These are phyloP conservation scores for Trachurus trachurus DNA, from an alignment of 2,797 vertebrate genomes.

Conservation along the genomic window DNA sequence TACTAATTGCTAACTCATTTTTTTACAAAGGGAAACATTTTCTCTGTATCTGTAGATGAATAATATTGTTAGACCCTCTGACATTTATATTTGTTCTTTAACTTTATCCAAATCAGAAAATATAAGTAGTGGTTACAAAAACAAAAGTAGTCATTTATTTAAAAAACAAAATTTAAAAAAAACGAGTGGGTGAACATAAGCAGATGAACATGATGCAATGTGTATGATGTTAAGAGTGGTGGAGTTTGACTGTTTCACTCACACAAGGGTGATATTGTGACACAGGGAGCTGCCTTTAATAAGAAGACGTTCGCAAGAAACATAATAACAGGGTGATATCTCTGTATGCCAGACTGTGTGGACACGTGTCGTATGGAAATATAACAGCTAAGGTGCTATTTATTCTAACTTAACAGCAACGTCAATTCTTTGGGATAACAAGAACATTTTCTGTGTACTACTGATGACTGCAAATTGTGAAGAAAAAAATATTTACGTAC, in stretches of 20 bases:
- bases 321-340: slow-evolving; percentile 9
- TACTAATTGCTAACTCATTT: slow-evolving; percentile 21
- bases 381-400: slow-evolving; percentile 31
- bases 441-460: slow-evolving; percentile 52
- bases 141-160: slow-evolving; percentile 1
- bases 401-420: slow-evolving; percentile 18
- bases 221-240: not conserved
- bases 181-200: not conserved
- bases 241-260: slow-evolving; percentile 9
- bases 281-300: slow-evolving; percentile 23
- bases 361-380: slow-evolving; percentile 9
- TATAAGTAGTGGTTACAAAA: slow-evolving; percentile 12
- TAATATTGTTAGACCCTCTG: not conserved
- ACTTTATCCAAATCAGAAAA: slow-evolving; percentile 17
- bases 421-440: slow-evolving; percentile 23
- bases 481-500: slow-evolving; percentile 26
- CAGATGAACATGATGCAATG: not conserved
- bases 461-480: slow-evolving; percentile 64
- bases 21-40: slow-evolving; percentile 53
- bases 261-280: slow-evolving; percentile 5
- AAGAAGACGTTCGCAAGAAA: slow-evolving; percentile 11
- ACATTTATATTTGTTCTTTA: slow-evolving; percentile 21
- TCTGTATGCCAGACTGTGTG: slow-evolving; percentile 2
- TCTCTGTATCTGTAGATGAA: slow-evolving; percentile 13
- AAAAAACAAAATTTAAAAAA: not conserved